Evolutionary conservation across 53 echinoderm and acorn worm species (phyloP), one percentile per base, ranked within the genome.

Genomic region (Astropecten irregularis): DNA sequence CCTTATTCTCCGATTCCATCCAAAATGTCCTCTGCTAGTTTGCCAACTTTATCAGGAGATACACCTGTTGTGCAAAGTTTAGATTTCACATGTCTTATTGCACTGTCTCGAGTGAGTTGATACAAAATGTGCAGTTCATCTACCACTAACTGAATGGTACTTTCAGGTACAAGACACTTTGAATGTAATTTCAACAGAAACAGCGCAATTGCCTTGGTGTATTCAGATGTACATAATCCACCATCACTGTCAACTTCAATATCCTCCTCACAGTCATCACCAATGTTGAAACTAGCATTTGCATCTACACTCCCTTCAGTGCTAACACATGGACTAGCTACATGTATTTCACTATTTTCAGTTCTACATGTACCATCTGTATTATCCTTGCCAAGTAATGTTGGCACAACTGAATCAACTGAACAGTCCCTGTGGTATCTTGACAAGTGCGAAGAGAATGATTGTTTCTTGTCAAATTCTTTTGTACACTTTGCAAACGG

Each of bases 101-200:
- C 53, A 79, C 66, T 52, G 7, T 86, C 79, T 29, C 74, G 57
- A 49, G 68, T 52, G 9, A 74, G 44, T 35, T 66, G 40, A 39
- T 71, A 57, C 37, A 82, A 49, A 49, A 18, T 69, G 65, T 71
- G 49, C 58, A 88, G 39, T 64, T 88, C 88, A 25, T 88, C 88
- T 42, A 88, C 82, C 40, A 88, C 81, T 13, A 16, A 13, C 52
- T 88, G 88, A 56, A 88, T 82, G 40, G 88, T 88, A 18, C 40
- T 58, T 57, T 82, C 82, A 33, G 88, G 88, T 32, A 88, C 71
- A 36, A 88, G 54, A 23, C 19, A 42, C 46, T 88, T 82, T 82
- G 82, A 83, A 20, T 88, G 62, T 29, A 88, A 71, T 61, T 88
- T 88, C 11, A 88, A 48, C 28, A 82, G 44, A 71, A 88, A 88